Conservation (phyloP, 2,888 invertebrate genomes). For the Heliconius erato region DNA sequence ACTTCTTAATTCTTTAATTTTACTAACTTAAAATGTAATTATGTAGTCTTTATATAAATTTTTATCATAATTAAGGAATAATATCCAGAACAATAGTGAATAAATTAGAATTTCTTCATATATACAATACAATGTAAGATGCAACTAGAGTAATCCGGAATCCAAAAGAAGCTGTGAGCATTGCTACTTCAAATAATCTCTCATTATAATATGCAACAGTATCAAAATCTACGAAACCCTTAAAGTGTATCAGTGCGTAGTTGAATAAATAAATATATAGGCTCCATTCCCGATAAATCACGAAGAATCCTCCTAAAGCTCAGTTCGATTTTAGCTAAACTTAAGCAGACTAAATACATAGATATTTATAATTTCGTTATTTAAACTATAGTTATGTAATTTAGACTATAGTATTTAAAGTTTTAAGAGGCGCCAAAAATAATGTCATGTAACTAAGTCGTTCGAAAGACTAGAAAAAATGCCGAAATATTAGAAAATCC, state of each 20-base stretch:
- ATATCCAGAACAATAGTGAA: conserved; percentile 8
- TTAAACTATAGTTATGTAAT: neutral
- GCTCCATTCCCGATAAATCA: neutral
- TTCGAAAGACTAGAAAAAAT: conserved; percentile 83
- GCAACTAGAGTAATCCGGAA: conserved; percentile 31
- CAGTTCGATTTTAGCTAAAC: conserved; percentile 11
- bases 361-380: neutral
- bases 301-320: conserved; percentile 3
- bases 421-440: conserved; percentile 55
- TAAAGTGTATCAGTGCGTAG: conserved; percentile 40
- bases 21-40: conserved; percentile 3
- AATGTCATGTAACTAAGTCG: conserved; percentile 67
- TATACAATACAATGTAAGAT: conserved; percentile 7
- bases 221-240: conserved; percentile 45
- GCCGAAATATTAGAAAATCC: conserved; percentile 76
- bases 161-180: conserved; percentile 43
- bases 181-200: conserved; percentile 43
- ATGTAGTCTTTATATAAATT: conserved; percentile 1
- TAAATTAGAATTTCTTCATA: conserved; percentile 9
- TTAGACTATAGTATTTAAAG: neutral
- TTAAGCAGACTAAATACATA: conserved; percentile 6
- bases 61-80: neutral
- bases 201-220: conserved; percentile 45
- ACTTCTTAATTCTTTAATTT: neutral
- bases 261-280: conserved; percentile 27